A percentile compares a stretch with the other conserved stretches of the same genome.
Conservation (phyloP, 2,113 vertebrate genomes). For the Alectura lathami region DNA sequence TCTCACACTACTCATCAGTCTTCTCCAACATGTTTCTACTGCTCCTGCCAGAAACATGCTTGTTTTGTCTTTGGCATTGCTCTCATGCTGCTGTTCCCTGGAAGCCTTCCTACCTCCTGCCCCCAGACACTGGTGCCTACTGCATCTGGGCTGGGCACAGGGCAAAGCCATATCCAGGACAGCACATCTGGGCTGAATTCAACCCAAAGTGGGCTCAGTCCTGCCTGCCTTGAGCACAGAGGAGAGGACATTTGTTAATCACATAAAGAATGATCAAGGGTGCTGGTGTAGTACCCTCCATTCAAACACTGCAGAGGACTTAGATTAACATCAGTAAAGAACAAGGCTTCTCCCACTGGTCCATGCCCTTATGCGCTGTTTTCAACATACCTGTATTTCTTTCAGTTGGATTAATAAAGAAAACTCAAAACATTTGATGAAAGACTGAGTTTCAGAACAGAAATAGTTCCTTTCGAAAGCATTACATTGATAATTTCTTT, state of each 20-base stretch:
- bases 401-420: neutral
- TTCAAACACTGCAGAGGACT: too few relatives aligned
- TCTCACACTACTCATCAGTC: neutral
- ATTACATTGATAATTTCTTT: neutral
- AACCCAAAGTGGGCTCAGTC: neutral
- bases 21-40: rapidly evolving
- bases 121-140: too few relatives aligned
- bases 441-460: neutral
- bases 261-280: neutral
- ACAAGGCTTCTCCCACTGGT: neutral
- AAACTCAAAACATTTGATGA: neutral
- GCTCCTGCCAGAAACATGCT: rapidly evolving
- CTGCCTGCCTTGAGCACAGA: neutral
- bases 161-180: neutral
- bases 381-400: neutral
- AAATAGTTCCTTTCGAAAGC: neutral
- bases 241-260: neutral
- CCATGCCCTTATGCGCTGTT: neutral
- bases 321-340: neutral
- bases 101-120: too few relatives aligned
- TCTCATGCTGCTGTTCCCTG: neutral
- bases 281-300: too few relatives aligned
- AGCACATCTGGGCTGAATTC: neutral
- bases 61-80: neutral
- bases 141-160: too few relatives aligned